These are phyloP conservation scores for Drosophila anomelani DNA, from an alignment of 2,888 invertebrate genomes.

Conservation along the genomic window DNA sequence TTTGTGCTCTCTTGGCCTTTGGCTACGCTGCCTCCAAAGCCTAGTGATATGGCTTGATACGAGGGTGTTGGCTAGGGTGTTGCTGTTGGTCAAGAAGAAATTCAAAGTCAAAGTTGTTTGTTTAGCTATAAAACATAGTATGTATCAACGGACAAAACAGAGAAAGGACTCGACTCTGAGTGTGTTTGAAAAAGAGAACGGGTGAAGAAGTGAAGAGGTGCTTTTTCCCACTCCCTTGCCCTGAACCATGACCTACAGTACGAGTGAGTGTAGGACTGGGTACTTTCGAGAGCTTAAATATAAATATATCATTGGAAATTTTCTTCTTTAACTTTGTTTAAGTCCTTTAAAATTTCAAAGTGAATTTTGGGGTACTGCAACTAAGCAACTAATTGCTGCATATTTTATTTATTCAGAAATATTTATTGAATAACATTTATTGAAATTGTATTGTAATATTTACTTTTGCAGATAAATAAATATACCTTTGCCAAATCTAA, in stretches of 20 bases:
- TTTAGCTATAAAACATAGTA: conserved; percentile 43
- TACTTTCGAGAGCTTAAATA: conserved; percentile 4
- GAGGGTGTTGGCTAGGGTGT: conserved; percentile 44
- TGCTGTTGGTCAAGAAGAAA: conserved; percentile 50
- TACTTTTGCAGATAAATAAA: not conserved
- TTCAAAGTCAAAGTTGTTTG: conserved; percentile 75
- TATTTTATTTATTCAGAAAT: not conserved
- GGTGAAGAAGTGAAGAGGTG: not conserved
- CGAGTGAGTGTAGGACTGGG: conserved; percentile 5
- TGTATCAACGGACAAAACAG: conserved; percentile 9
- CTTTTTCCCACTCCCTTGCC: not conserved
- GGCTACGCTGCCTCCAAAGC: conserved; percentile 33
- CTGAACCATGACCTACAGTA: conserved; percentile 2
- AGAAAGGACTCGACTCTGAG: conserved; percentile 16
- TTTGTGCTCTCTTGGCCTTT: conserved; percentile 65
- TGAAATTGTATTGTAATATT: too few species aligned
- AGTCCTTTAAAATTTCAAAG: not conserved
- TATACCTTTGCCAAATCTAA: not conserved
- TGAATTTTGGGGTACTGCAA: not conserved
- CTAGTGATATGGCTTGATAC: conserved; percentile 47
- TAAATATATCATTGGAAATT: conserved; percentile 29
- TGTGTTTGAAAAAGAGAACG: conserved; percentile 3
- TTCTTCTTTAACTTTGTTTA: not conserved
- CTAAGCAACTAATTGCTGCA: not conserved
- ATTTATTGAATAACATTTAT: not conserved